These are phyloP conservation scores for silkworm (Bombyx mori) DNA, from an alignment of 1,140 invertebrate genomes.

Conservation along the genomic window ASM3026992v2 NC_085131.1:10833501-10834000, in stretches of 20 bases:
- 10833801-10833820: slow-evolving; percentile 54
- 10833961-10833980: no score
- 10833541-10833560: slow-evolving; percentile 44
- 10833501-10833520: slow-evolving; percentile 33
- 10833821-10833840: slow-evolving; percentile 44
- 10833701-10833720: slow-evolving; percentile 49
- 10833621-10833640: slow-evolving; percentile 31
- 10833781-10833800: slow-evolving; percentile 40
- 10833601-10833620: slow-evolving; percentile 58
- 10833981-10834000: slow-evolving; percentile 5
- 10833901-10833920: no score
- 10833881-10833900: no score
- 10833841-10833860: no score
- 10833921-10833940: no score
- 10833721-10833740: slow-evolving; percentile 43
- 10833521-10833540: slow-evolving; percentile 26
- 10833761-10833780: slow-evolving; percentile 45
- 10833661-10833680: slow-evolving; percentile 52
- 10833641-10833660: slow-evolving; percentile 45
- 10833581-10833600: slow-evolving; percentile 49
- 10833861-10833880: no score
- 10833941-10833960: no score
- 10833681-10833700: slow-evolving; percentile 43
- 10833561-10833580: slow-evolving; percentile 31
- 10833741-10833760: slow-evolving; percentile 39